Conservation (phyloP, 2,888 invertebrate genomes). For the Tenthredo scrophulariae region DNA sequence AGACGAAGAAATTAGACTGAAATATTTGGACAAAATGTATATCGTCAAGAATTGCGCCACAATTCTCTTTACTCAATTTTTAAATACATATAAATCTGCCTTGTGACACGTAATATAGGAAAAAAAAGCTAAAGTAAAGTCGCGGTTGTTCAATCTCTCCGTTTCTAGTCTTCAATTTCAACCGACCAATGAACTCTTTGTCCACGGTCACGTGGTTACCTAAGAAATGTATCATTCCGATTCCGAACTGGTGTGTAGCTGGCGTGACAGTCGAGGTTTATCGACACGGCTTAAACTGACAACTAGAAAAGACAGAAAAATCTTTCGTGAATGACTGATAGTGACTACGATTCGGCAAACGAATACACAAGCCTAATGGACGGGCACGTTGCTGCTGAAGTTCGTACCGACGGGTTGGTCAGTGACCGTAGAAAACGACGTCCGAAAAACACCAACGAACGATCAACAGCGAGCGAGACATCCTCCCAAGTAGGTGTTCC, state of each 20-base stretch:
- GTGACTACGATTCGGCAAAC: constrained; percentile 83
- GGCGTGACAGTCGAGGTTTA: constrained; percentile 19
- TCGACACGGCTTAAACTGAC: background rate
- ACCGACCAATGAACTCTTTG: background rate
- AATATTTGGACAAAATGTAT: background rate
- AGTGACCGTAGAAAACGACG: constrained; percentile 82
- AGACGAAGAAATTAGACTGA: background rate
- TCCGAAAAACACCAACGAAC: constrained; percentile 73
- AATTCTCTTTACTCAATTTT: background rate
- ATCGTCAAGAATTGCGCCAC: background rate
- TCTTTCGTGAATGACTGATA: constrained; percentile 78
- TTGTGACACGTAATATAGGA: background rate
- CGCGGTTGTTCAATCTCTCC: background rate
- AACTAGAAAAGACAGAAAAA: background rate
- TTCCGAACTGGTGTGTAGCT: background rate
- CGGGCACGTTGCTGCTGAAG: constrained; percentile 88
- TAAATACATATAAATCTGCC: background rate
- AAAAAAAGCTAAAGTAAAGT: background rate
- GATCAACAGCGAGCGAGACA: constrained; percentile 31
- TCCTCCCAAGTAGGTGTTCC: constrained; percentile 40
- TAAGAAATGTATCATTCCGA: background rate
- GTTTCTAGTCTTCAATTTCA: background rate
- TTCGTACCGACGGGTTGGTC: constrained; percentile 80
- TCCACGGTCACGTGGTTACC: background rate
- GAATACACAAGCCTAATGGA: constrained; percentile 93